phyloP scores from a whole-genome alignment of 2,888 invertebrate species.

The Crocallis elinguaria region DNA sequence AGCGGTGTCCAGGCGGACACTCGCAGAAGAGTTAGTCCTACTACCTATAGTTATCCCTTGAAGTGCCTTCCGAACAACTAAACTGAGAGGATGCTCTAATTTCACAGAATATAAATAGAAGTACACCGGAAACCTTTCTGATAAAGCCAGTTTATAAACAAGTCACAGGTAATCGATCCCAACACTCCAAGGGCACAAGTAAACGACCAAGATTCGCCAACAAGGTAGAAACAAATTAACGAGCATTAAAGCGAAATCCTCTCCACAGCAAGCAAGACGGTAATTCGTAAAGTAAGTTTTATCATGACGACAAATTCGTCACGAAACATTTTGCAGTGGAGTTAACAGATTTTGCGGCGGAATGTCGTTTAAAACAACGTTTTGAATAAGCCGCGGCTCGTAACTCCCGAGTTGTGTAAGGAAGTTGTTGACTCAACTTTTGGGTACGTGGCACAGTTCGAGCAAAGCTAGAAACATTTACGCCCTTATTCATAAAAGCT shows the following conservation, averaged over 20 bases:
- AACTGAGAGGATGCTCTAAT: too few relatives aligned
- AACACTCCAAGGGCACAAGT: neutral
- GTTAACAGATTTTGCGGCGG: slow-evolving; percentile 37
- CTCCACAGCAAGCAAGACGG: neutral
- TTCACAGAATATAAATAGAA: too few relatives aligned
- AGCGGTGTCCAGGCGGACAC: too few relatives aligned
- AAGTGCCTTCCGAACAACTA: too few relatives aligned
- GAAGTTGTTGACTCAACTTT: slow-evolving; percentile 31
- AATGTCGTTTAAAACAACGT: slow-evolving; percentile 35
- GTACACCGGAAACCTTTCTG: too few relatives aligned
- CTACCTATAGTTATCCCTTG: too few relatives aligned
- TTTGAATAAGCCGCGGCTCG: slow-evolving; percentile 28
- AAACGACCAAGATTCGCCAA: neutral
- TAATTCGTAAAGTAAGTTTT: slow-evolving; percentile 23
- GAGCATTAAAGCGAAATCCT: neutral
- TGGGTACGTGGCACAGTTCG: slow-evolving; percentile 10
- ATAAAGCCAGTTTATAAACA: too few relatives aligned
- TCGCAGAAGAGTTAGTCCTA: too few relatives aligned
- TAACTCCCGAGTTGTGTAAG: slow-evolving; percentile 24
- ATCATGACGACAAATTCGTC: slow-evolving; percentile 18
- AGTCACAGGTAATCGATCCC: too few relatives aligned
- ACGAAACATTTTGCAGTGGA: slow-evolving; percentile 36
- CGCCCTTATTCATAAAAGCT: too few relatives aligned
- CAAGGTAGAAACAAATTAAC: neutral
- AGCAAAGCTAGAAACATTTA: slow-evolving; percentile 5